Evolutionary conservation across 30 jellyfish, hydroid and myxozoan genomes (phyloP), one percentile per base, ranked within the genome.

Genomic region (Sanderia malayensis): DNA sequence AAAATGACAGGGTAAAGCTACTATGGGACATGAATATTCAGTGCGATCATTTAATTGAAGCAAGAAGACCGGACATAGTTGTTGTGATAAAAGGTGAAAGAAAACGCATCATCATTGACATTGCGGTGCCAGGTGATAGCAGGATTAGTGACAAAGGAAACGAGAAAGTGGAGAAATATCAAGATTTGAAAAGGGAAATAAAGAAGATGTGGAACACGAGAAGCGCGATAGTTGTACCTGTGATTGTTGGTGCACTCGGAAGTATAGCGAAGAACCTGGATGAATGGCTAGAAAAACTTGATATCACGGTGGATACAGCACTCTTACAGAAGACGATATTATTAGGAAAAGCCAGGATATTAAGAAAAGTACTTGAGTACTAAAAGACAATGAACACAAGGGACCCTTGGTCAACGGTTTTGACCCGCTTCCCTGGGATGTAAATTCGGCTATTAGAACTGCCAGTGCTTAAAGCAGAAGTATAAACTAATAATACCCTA

Each of bases 231-330:
- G 76, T 46, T 46, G 69, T 69, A 37, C 81, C 81, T 37, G 22
- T 69, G 46, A 31, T 69, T 2, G 2, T 69, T 69, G 81, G 81
- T 8, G 81, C 81, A 15, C 32, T 44, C 27, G 81, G 46, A 20
- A 9, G 19, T n/a, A 37, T 22, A 6, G 17, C 27, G 63, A 64
- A 64, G 25, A 8, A 34, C 29, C 6, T 41, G 17, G 21, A 61
- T n/a, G 44, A 22, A 26, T n/a, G 71, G 15, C 13, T 59, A 22
- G 44, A 22, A 59, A 26, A 59, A 59, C 71, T 59, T 19, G 71
- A 26, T n/a, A 59, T 59, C 71, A 15, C 33, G 32, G 58, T 31
- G 59, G 31, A n/a, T 18, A 29, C n/a, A 8, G 76, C 57, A 64
- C 4, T 26, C 24, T 26, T 64, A 4, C 76, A 64, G 76, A 64